Evolutionary conservation across 1,140 invertebrate species (phyloP).

Genomic region (Drosophila carrolli): DNA sequence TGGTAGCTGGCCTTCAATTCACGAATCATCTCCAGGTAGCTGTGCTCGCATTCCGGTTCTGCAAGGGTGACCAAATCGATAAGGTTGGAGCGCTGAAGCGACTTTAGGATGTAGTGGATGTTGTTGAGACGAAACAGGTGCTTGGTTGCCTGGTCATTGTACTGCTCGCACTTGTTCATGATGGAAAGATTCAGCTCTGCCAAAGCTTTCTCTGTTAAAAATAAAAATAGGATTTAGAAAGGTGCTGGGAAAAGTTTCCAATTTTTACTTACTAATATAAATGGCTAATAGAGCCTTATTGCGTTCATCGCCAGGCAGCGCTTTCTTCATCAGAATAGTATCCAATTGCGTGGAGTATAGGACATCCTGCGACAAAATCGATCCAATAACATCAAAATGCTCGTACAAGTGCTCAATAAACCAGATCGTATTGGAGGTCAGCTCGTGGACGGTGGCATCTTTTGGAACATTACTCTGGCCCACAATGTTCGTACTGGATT

Average conservation of each 20-base stretch:
- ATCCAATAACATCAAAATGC: slow-evolving; percentile 90
- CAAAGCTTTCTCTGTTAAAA: slow-evolving; percentile 91
- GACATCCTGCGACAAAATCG: slow-evolving; percentile 87
- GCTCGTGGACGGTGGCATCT: slow-evolving; percentile 98
- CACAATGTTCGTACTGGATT: slow-evolving; percentile 90
- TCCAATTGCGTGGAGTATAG: slow-evolving; percentile 85
- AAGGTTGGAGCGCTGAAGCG: slow-evolving; percentile 92
- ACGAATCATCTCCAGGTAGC: slow-evolving; percentile 90
- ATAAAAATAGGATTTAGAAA: background rate
- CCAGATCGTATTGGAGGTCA: slow-evolving; percentile 96
- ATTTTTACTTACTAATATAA: slow-evolving; percentile 89
- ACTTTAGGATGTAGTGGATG: slow-evolving; percentile 96
- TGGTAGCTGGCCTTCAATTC: slow-evolving; percentile 83
- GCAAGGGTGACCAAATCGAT: slow-evolving; percentile 91
- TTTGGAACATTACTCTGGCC: slow-evolving; percentile 88
- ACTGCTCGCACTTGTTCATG: slow-evolving; percentile 93
- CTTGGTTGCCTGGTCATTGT: slow-evolving; percentile 92
- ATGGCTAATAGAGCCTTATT: slow-evolving; percentile 89
- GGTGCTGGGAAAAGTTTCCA: too few relatives aligned
- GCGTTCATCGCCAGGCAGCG: slow-evolving; percentile 84
- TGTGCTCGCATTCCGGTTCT: slow-evolving; percentile 93
- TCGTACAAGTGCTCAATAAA: slow-evolving; percentile 94
- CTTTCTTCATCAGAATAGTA: slow-evolving; percentile 85
- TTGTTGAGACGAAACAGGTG: slow-evolving; percentile 94
- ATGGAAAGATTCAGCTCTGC: slow-evolving; percentile 93